Evolutionary conservation across 2,797 vertebrate species (phyloP), one percentile per base, ranked within the genome.

Genomic region (Momotus momota): DNA sequence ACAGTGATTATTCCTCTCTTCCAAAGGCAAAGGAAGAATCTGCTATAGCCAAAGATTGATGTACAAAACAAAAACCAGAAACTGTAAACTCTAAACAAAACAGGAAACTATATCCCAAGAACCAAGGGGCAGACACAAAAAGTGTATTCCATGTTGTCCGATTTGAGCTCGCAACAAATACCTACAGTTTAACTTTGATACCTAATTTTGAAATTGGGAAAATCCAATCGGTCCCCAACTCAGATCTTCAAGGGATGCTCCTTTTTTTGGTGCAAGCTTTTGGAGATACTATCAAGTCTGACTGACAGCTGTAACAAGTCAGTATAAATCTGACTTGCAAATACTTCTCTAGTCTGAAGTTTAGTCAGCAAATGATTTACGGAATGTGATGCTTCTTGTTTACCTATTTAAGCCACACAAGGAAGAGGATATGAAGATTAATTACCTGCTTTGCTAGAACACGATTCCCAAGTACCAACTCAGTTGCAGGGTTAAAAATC

Each of bases 311-410:
- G 40, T 33, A 91, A 55, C 43, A 27, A 93, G n/a, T 15, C 43
- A 27, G 29, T n/a, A 33, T 23, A 79, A 65, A 84, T 93, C 33
- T 93, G 52, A 93, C 85, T 94, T 92, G 81, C 75, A 97, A 94
- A 93, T 74, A 66, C 43, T 89, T 69, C n/a, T 65, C 82, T 18
- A 91, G 57, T 12, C 70, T 49, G 40, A 93, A 90, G 49, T 52
- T 73, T 73, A 90, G 65, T 25, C 61, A 90, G 29, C 65, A 93
- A 74, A 54, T 2, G 1, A 77, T 70, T 81, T 81, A 69, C 64
- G 60, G 33, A 61, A 69, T 55, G 60, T 3, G 5, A 81, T 70
- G 72, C 51, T 88, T 89, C 82, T 81, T 72, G 48, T 88, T 92
- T 83, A 69, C 40, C 40, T 54, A 5, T 60, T 73, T 43, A 65